Conservation (phyloP, 1,140 invertebrate genomes). For the Gonioctena quinquepunctata region DNA sequence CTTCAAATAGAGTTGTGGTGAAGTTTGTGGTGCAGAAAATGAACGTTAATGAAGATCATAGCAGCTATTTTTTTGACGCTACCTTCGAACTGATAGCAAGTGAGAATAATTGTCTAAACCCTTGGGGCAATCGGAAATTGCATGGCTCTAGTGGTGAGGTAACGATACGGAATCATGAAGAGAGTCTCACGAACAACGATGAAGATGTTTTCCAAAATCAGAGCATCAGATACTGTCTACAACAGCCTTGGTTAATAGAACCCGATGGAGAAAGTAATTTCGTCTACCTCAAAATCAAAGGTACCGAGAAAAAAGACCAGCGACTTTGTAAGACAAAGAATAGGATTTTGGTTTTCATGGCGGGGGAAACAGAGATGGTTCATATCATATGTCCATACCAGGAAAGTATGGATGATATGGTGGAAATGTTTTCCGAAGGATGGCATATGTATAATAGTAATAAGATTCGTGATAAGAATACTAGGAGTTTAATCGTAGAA, state of each 20-base stretch:
- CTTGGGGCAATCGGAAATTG: slow-evolving; percentile 66
- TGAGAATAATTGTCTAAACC: slow-evolving; percentile 63
- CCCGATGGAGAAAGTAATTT: slow-evolving; percentile 73
- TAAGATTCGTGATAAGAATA: slow-evolving; percentile 59
- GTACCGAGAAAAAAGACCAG: slow-evolving; percentile 63
- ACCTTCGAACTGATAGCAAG: slow-evolving; percentile 72
- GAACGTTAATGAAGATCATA: slow-evolving; percentile 81
- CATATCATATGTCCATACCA: slow-evolving; percentile 68
- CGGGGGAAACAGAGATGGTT: slow-evolving; percentile 61
- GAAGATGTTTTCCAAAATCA: slow-evolving; percentile 33
- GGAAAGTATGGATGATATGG: slow-evolving; percentile 56
- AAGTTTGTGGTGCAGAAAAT: slow-evolving; percentile 76
- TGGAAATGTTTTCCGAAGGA: slow-evolving; percentile 75
- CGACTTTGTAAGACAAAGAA: slow-evolving; percentile 71
- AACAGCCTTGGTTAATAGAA: slow-evolving; percentile 78
- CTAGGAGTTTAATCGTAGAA: slow-evolving; percentile 71
- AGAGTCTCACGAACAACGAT: slow-evolving; percentile 27
- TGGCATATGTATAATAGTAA: slow-evolving; percentile 63
- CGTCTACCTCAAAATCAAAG: slow-evolving; percentile 70
- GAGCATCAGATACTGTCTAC: slow-evolving; percentile 60
- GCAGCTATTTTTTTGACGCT: slow-evolving; percentile 79
- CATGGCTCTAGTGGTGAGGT: slow-evolving; percentile 75
- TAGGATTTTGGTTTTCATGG: slow-evolving; percentile 74
- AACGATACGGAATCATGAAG: slow-evolving; percentile 51
- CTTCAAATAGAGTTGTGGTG: slow-evolving; percentile 70